Base-by-base conservation (phyloP, 2,797 vertebrate species). In the Danio aesculapii region DNA sequence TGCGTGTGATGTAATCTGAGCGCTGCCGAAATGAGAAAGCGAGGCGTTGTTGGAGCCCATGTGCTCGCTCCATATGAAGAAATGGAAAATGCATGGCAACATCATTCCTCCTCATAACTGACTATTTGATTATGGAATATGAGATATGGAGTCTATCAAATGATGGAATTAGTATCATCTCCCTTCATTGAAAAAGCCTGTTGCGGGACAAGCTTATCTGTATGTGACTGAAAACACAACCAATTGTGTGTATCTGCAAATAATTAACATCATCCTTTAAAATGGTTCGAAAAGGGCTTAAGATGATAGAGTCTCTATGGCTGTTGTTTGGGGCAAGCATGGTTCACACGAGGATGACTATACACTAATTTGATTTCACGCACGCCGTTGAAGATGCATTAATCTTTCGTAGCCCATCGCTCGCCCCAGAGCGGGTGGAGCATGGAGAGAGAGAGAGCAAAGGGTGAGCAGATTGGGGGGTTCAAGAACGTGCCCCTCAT, bases 301-400 rank as follows among this genome's bases (percentile, higher is more conserved):
- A 79, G 81, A 84, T 91, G 86, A 90, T 64, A 84, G 85, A 88
- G 85, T 89, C 86, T 88, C 87, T 30, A 30, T 86, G 16, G 83
- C 80, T 50, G 79, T 81, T 59, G 89, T 83, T 84, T 82, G 68
- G 89, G 90, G 87, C 87, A 87, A 89, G 89, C 88, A 85, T 87
- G 91, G 87, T 81, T 75, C 77, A 82, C 89, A 87, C 90, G 84
- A 86, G 90, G 91, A 92, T 92, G 89, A 90, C 89, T 90, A 90
- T 92, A 92, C 92, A 93, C 91, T 94, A 92, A 95, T 95, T 94
- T 93, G 92, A 94, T 95, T 94, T 94, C 92, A 93, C 84, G 91
- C 92, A 87, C 89, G 92, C 89, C 72, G 88, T 91, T 92, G 90
- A 92, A 93, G 91, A 92, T 89, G 91, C 92, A 93, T 94, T 93